Conservation (phyloP, 1,140 invertebrate genomes). For the Drosophila nikananu region DNA sequence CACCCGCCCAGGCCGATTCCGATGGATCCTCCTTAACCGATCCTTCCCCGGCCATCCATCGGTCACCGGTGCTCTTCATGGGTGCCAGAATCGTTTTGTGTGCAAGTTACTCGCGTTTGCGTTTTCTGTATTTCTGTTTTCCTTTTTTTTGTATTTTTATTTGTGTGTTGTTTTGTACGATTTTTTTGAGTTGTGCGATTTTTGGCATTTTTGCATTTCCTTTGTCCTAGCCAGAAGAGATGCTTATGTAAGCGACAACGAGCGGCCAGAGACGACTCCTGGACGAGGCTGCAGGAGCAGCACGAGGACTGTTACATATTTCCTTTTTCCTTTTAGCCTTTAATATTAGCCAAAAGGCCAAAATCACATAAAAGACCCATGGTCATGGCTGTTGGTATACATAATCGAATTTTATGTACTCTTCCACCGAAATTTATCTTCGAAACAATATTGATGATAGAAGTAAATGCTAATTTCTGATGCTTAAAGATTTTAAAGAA, state of each 20-base stretch:
- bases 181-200: slow-evolving; percentile 82
- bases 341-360: slow-evolving; percentile 60
- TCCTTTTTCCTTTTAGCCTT: slow-evolving; percentile 49
- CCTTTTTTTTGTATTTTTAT: slow-evolving; percentile 15
- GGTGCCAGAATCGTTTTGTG: slow-evolving; percentile 84
- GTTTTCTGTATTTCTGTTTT: slow-evolving; percentile 45
- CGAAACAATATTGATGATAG: not conserved
- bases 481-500: not conserved
- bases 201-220: slow-evolving; percentile 83
- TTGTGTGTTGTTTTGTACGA: slow-evolving; percentile 35
- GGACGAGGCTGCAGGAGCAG: slow-evolving; percentile 40
- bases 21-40: slow-evolving; percentile 30
- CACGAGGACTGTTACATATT: slow-evolving; percentile 76
- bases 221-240: slow-evolving; percentile 68
- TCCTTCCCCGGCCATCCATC: slow-evolving; percentile 12
- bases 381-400: too few relatives aligned
- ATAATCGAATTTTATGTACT: not conserved
- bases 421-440: not conserved
- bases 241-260: slow-evolving; percentile 69
- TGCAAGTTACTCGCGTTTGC: slow-evolving; percentile 59
- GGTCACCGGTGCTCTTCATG: slow-evolving; percentile 65
- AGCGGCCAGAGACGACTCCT: slow-evolving; percentile 41
- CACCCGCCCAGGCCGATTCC: slow-evolving; percentile 73
- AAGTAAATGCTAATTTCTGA: not conserved
- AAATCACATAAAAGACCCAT: slow-evolving; percentile 41